Evolutionary conservation across 2,888 invertebrate genomes (phyloP).

Genomic region (Mellilla xanthometata): DNA sequence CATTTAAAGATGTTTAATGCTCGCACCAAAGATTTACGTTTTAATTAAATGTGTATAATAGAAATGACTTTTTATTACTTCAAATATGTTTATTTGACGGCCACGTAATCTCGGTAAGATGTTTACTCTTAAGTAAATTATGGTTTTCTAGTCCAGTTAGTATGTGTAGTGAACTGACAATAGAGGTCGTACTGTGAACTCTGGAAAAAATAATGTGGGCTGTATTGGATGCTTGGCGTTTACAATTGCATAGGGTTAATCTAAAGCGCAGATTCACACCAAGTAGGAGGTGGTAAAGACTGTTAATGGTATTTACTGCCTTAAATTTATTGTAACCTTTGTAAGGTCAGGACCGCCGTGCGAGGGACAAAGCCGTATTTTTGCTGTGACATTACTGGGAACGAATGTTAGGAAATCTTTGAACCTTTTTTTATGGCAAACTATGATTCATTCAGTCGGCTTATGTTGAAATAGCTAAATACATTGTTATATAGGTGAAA

Average conservation of each 20-base stretch:
- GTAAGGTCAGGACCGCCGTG: conserved; percentile 8
- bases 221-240: too few species aligned
- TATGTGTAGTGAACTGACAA: conserved; percentile 1
- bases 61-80: conserved; percentile 29
- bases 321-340: conserved; percentile 8
- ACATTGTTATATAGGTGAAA: too few species aligned
- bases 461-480: too few species aligned
- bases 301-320: conserved; percentile 9
- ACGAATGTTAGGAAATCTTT: conserved; percentile 6
- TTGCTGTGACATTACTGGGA: conserved; percentile 4
- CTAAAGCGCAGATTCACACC: too few species aligned
- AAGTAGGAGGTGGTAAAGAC: background rate
- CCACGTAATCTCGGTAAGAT: conserved; percentile 22
- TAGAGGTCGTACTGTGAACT: background rate
- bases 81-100: conserved; percentile 29
- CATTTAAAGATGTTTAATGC: too few species aligned
- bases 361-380: conserved; percentile 10
- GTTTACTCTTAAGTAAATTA: conserved; percentile 26
- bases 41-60: conserved; percentile 34
- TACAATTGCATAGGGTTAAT: too few species aligned
- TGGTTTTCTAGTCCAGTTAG: conserved; percentile 17
- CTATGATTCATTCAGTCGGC: background rate
- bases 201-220: too few species aligned
- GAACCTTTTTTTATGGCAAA: background rate
- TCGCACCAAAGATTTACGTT: conserved; percentile 37